Conservation (phyloP, 1,140 invertebrate genomes). For the Drosophila trapezifrons region DNA sequence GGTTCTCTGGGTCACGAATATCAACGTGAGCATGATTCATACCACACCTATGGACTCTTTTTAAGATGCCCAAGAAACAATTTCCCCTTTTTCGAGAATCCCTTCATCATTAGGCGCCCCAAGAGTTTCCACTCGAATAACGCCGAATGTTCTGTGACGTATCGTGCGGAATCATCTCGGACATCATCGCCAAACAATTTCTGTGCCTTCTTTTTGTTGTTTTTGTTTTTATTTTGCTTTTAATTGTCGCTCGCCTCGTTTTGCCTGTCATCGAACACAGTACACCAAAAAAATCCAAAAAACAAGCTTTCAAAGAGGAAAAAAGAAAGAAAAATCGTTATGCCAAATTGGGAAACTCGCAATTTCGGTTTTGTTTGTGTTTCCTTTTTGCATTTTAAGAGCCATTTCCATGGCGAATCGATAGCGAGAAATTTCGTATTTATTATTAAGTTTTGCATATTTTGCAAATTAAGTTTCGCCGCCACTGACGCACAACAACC, state of each 20-base stretch:
- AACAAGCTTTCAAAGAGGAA: constrained; percentile 1
- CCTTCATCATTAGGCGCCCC: constrained; percentile 60
- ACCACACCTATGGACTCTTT: constrained; percentile 12
- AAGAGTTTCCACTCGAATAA: constrained; percentile 73
- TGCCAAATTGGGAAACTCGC: constrained; percentile 53
- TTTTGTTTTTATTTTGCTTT: constrained; percentile 62
- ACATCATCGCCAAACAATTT: constrained; percentile 60
- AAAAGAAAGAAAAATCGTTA: constrained; percentile 31
- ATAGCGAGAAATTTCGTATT: constrained; percentile 26
- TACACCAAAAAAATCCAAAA: constrained; percentile 21
- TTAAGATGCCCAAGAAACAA: neutral
- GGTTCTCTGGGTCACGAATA: constrained; percentile 13
- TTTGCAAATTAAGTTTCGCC: constrained; percentile 46
- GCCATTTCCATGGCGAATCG: constrained; percentile 31
- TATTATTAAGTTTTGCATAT: constrained; percentile 54
- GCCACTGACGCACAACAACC: constrained; percentile 54
- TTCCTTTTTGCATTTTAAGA: constrained; percentile 36
- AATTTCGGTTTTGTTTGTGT: constrained; percentile 44
- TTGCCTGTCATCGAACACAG: constrained; percentile 68
- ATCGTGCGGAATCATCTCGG: constrained; percentile 61
- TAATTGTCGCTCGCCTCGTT: constrained; percentile 76
- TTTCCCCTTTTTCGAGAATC: constrained; percentile 1
- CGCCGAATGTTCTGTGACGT: constrained; percentile 77
- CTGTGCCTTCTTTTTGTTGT: constrained; percentile 1
- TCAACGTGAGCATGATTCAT: constrained; percentile 22